Evolutionary conservation across 2,113 vertebrate species (phyloP), one percentile per base, ranked within the genome.

Genomic region (Hyperoodon ampullatus): DNA sequence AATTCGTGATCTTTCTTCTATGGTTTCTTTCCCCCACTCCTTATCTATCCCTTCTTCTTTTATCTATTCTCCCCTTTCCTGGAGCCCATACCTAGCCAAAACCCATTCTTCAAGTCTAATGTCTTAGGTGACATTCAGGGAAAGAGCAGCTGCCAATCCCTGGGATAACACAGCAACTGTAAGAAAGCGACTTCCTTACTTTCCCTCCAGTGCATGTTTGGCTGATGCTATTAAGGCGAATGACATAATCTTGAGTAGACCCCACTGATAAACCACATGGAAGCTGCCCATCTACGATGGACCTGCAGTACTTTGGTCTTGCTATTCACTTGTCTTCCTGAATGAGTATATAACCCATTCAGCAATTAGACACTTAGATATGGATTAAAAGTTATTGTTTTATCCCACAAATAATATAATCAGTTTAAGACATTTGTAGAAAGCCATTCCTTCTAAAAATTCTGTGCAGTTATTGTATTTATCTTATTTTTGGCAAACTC

Each of bases 221-320:
- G 39, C 61, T 39, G 9, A 71, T 35, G 47, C 83, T 58, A 18
- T 71, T 81, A 66, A 87, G 70, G 50, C 21, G 9, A 89, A 65
- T 89, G 92, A 86, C 55, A 91, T 6, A 60, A 72, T 89, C 86
- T 88, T 83, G 88, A 96, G 82, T 77, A 44, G 93, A 94, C 35
- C 15, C 77, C 80, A 77, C 13, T 44, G 72, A 97, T 89, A 83
- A 82, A 53, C 23, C 61, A 39, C 0, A 0, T 8, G 78, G n/a
- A 35, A 1, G 30, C 65, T 39, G 35, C 15, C 53, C 72, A 8
- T 63, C 50, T 68, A 21, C 77, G 24, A 1, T 19, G 0, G 44
- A n/a, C 42, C 24, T 30, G 21, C 24, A 39, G 7, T 11, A 19
- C 30, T 88, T 83, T 14, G 4, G 15, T 71, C 44, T 93, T 63